Percentiles rank a stretch among this genome's conserved stretches.
Evolutionary conservation across 1,140 invertebrate species (phyloP).

Genomic region (Semibalanus balanoides): DNA sequence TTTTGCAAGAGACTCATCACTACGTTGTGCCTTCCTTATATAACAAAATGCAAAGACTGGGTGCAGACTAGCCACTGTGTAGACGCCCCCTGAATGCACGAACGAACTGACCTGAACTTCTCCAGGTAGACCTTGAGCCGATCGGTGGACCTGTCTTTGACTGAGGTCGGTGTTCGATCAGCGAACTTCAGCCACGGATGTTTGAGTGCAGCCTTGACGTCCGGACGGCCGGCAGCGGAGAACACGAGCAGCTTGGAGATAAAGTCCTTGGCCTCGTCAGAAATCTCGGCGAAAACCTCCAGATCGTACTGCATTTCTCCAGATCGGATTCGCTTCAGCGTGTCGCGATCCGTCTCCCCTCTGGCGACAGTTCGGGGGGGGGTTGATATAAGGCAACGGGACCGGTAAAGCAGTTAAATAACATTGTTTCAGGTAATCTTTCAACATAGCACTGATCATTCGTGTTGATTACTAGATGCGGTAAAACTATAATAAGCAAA

Average conservation of each 20-base stretch:
- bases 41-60: too few relatives aligned
- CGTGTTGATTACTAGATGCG: too few relatives aligned
- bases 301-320: conserved; percentile 33
- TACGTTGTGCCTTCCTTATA: too few relatives aligned
- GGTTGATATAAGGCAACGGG: too few relatives aligned
- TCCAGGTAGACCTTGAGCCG: neutral
- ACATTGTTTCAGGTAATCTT: too few relatives aligned
- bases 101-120: neutral
- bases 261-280: conserved; percentile 71
- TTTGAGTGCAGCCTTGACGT: conserved; percentile 56
- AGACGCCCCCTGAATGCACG: too few relatives aligned
- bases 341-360: conserved; percentile 73
- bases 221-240: conserved; percentile 53
- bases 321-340: conserved; percentile 55
- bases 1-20: too few relatives aligned
- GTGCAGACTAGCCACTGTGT: too few relatives aligned
- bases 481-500: too few relatives aligned
- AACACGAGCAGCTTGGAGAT: conserved; percentile 61
- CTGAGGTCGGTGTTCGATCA: neutral
- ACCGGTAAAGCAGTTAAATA: too few relatives aligned
- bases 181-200: conserved; percentile 63
- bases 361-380: conserved; percentile 10
- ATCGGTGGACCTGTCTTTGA: neutral
- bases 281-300: conserved; percentile 41
- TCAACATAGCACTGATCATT: too few relatives aligned